Evolutionary conservation across 2,113 vertebrate species (phyloP).

Genomic region (Papio anubis): DNA sequence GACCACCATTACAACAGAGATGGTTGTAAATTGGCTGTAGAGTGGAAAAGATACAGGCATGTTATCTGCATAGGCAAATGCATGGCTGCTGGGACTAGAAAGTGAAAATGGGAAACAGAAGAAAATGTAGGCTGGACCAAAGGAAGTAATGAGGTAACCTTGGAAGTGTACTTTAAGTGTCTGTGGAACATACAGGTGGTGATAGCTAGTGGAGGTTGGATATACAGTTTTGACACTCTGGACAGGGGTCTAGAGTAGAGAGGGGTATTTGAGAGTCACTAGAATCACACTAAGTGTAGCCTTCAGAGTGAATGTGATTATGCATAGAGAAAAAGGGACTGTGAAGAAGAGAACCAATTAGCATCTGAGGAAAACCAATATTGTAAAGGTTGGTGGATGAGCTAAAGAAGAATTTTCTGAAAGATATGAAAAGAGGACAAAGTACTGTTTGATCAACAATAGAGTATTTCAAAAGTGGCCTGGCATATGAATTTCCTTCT

Average conservation of each 20-base stretch:
- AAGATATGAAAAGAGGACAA: constrained; percentile 24
- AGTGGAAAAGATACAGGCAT: not conserved
- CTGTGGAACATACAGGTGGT: not conserved
- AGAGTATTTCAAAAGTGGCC: not conserved
- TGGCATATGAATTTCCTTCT: not conserved
- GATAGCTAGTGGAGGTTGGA: not conserved
- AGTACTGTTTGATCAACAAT: constrained; percentile 27
- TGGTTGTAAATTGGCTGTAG: not conserved
- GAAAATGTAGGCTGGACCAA: not conserved
- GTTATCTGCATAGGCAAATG: not conserved
- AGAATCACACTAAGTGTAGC: not conserved
- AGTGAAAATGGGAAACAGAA: constrained; percentile 21
- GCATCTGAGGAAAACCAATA: not conserved
- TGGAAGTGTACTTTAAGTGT: not conserved
- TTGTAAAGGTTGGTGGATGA: not conserved
- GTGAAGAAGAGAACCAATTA: not conserved
- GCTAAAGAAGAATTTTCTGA: constrained; percentile 12
- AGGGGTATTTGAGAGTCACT: not conserved
- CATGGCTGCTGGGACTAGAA: not conserved
- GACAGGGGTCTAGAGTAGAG: not conserved
- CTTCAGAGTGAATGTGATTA: not conserved
- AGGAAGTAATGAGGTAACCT: not conserved
- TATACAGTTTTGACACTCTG: not conserved
- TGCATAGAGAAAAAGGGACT: not conserved
- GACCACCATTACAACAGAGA: not conserved